Evolutionary conservation across 2,797 vertebrate genomes (phyloP).

Genomic region (Gastrophryne carolinensis): DNA sequence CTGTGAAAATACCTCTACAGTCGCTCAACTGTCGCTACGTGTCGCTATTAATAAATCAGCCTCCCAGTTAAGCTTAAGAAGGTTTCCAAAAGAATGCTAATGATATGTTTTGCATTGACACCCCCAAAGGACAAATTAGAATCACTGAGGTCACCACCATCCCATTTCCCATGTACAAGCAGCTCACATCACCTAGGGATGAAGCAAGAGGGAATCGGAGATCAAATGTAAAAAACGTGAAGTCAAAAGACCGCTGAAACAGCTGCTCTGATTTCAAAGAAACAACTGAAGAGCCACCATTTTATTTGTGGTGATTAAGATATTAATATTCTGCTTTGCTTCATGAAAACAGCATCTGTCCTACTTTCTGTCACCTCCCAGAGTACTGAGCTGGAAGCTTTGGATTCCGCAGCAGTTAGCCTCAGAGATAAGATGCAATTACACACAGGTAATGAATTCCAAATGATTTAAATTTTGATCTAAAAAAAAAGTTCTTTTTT

Average conservation of each 20-base stretch:
- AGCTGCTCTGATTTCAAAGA: constrained; percentile 29
- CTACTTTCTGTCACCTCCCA: constrained; percentile 34
- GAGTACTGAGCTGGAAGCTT: constrained; percentile 22
- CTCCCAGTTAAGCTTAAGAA: constrained; percentile 26
- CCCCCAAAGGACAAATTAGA: constrained; percentile 18
- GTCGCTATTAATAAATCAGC: too few species aligned
- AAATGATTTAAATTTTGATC: constrained; percentile 10
- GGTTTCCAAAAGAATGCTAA: constrained; percentile 37
- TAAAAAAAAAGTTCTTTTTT: constrained; percentile 4
- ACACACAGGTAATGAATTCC: constrained; percentile 8
- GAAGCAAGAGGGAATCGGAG: constrained; percentile 17
- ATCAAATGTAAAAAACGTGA: background rate
- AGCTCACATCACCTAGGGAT: background rate
- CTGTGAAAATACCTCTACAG: too few species aligned
- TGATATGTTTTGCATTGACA: constrained; percentile 35
- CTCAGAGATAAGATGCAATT: constrained; percentile 24
- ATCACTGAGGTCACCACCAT: background rate
- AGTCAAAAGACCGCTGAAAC: constrained; percentile 23
- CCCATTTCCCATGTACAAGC: constrained; percentile 13
- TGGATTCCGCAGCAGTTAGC: constrained; percentile 25
- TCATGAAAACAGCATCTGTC: constrained; percentile 48
- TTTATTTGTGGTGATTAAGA: constrained; percentile 49
- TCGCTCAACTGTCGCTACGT: too few species aligned
- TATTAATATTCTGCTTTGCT: constrained; percentile 45
- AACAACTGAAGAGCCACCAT: constrained; percentile 3